Evolutionary conservation across 2,888 invertebrate species (phyloP), one percentile per base, ranked within the genome.

Genomic region (Drosophila neonasuta): DNA sequence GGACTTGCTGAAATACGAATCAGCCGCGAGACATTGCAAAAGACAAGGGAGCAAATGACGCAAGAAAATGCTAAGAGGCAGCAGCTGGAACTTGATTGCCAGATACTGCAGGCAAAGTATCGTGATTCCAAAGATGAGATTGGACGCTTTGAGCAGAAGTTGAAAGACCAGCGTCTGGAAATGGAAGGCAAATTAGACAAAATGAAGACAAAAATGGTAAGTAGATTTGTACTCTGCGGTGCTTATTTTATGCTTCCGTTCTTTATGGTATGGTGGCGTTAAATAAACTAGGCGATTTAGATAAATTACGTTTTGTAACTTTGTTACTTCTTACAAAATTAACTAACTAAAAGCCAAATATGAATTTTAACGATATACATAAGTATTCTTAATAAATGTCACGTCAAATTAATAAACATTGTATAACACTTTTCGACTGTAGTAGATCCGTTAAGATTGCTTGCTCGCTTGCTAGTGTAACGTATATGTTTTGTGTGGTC

Each of bases 181-280:
- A 94, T 95, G 87, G 95, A 95, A 82, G 92, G 93, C 74, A 96
- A 96, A 91, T 91, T 96, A 84, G 95, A 94, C 85, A 93, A 94
- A 90, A 94, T 96, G 93, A 96, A 96, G 89, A 92, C 93, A 54
- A 95, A 95, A 93, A 95, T 96, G 95, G 95, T 96, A 92, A 93
- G 94, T 93, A 4, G 3, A 13, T 48, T 41, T 15, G 41, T 42
- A 32, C 46, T 49, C 29, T 11, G 5, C 36, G 11, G 34, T 65
- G 24, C n/a, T 41, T 62, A 30, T 13, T 51, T n/a, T 59, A 13
- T 56, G 20, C 34, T 34, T 30, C 44, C 9, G 11, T 29, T 41
- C 17, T 65, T 8, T 45, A 15, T 59, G 49, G 34, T 11, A 30
- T 36, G 9, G 15, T 30, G 17, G 10, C 42, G 42, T 29, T 49